Conservation (phyloP, 2,888 invertebrate species). For the Antheraea yamamai region DNA sequence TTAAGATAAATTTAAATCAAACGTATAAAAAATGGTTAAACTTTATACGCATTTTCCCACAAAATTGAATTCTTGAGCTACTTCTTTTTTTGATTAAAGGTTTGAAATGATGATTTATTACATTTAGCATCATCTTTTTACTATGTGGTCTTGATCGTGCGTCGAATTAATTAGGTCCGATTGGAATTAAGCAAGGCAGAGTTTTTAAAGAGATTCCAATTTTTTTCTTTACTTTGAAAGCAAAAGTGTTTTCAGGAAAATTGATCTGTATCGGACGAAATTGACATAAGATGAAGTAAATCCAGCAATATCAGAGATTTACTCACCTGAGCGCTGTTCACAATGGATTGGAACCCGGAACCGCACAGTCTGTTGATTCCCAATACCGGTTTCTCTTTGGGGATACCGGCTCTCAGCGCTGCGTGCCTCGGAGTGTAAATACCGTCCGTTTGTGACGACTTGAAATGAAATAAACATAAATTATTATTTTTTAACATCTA, state of each 20-base stretch:
- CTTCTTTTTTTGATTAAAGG: no score
- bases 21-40: no score
- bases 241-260: background rate
- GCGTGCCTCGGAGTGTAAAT: conserved; percentile 93
- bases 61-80: no score
- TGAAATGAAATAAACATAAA: conserved; percentile 24
- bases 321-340: conserved; percentile 92
- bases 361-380: conserved; percentile 97
- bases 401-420: conserved; percentile 92
- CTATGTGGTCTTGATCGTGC: no score
- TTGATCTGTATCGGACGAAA: background rate
- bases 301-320: background rate
- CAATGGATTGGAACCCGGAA: conserved; percentile 97
- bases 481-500: background rate
- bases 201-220: no score
- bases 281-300: background rate
- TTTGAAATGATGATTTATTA: no score
- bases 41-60: no score
- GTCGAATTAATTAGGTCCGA: no score
- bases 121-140: no score
- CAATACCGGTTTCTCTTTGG: conserved; percentile 91
- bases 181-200: no score
- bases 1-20: no score
- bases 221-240: background rate
- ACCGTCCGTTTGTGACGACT: conserved; percentile 91